phyloP scores from a whole-genome alignment of 2,797 vertebrate genomes.

The Psittacula echo region DNA sequence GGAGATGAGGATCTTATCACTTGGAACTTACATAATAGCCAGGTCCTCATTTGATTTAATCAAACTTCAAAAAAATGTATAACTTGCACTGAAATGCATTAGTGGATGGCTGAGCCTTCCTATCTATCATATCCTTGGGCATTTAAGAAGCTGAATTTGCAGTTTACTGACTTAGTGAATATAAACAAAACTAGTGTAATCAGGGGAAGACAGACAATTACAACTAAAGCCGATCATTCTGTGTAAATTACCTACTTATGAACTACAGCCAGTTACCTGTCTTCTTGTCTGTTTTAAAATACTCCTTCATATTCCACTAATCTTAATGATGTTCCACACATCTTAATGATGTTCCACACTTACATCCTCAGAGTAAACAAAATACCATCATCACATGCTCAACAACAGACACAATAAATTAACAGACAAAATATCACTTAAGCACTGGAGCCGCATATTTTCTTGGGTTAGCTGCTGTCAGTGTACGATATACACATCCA shows the following conservation, averaged over 20 bases:
- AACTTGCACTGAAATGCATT: neutral
- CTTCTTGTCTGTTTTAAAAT: neutral
- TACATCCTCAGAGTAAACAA: neutral
- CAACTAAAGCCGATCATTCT: rapidly evolving
- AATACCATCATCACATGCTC: neutral
- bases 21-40: neutral
- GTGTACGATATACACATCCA: neutral
- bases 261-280: neutral
- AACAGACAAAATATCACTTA: neutral
- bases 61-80: neutral
- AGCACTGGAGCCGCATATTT: neutral
- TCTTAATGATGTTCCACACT: neutral
- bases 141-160: neutral
- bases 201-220: neutral
- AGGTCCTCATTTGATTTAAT: neutral
- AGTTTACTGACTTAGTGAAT: neutral
- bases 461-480: neutral
- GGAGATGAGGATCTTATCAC: neutral
- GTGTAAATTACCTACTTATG: neutral
- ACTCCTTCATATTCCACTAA: neutral
- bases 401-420: neutral
- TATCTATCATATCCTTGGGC: neutral
- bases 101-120: neutral
- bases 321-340: neutral
- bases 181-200: neutral